Conservation (phyloP, 1,140 invertebrate species). For the Lepidotrigona ventralis region DNA sequence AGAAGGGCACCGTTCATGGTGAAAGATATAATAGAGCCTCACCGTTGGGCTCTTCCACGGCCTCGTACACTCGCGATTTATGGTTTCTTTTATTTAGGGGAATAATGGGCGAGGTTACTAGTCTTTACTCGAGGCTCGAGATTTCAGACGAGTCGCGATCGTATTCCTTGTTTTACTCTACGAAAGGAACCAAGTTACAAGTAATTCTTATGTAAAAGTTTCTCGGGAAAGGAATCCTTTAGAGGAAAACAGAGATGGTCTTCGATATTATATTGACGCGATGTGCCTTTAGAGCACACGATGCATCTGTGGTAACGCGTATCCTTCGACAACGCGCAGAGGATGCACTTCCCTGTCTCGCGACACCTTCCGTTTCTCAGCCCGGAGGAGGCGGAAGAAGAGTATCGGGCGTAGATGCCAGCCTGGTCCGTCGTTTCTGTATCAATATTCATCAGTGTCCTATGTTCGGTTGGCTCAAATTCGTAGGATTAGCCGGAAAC, state of each 20-base stretch:
- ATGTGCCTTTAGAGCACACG: too few species aligned
- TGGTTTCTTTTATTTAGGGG: constrained; percentile 75
- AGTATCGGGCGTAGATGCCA: constrained; percentile 18
- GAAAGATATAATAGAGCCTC: constrained; percentile 71
- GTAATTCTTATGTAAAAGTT: not conserved
- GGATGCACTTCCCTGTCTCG: constrained; percentile 43
- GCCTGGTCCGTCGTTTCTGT: constrained; percentile 59
- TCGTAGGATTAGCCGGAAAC: constrained; percentile 78
- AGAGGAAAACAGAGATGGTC: not conserved
- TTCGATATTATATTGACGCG: not conserved
- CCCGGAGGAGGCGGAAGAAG: constrained; percentile 43
- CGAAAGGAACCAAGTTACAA: not conserved
- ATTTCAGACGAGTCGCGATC: not conserved
- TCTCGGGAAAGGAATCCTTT: not conserved
- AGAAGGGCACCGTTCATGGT: constrained; percentile 73
- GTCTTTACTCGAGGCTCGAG: not conserved
- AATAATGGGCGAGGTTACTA: constrained; percentile 65
- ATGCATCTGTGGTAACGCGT: constrained; percentile 54
- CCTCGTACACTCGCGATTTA: constrained; percentile 70
- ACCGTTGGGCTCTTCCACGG: constrained; percentile 58
- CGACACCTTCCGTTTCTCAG: constrained; percentile 71
- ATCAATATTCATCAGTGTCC: constrained; percentile 81
- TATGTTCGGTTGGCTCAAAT: constrained; percentile 79
- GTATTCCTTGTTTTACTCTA: not conserved
- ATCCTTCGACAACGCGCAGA: constrained; percentile 12